phyloP scores from a whole-genome alignment of 2,797 vertebrate species.

The Cyprinodon diabolis region DNA sequence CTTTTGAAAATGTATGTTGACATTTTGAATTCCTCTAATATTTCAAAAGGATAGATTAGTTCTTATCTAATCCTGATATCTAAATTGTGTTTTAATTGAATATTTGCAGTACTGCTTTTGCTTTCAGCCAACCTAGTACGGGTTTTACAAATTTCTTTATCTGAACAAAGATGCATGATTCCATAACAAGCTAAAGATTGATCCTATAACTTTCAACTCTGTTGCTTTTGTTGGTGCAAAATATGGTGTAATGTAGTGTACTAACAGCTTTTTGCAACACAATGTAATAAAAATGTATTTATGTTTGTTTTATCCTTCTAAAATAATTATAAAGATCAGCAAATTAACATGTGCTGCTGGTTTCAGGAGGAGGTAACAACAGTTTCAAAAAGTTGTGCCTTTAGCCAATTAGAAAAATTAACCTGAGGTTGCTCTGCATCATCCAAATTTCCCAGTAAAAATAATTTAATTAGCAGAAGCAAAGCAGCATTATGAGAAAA shows the following conservation, averaged over 20 bases:
- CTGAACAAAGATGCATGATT: neutral
- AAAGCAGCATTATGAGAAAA: neutral
- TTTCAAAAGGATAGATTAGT: slow-evolving; percentile 17
- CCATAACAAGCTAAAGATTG: neutral
- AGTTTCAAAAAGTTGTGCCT: neutral
- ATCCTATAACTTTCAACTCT: neutral
- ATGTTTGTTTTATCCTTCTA: neutral
- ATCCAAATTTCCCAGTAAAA: too few species aligned
- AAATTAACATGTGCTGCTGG: too few species aligned
- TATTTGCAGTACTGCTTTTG: too few species aligned
- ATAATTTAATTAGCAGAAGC: neutral
- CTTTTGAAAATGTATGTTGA: slow-evolving; percentile 47
- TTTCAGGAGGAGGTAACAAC: neutral
- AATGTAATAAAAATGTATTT: neutral
- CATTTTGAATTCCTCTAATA: slow-evolving; percentile 63
- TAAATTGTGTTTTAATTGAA: neutral
- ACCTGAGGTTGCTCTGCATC: neutral
- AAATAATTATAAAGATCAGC: neutral
- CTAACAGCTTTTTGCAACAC: neutral
- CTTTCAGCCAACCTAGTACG: neutral
- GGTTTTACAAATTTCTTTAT: neutral
- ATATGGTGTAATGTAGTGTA: neutral
- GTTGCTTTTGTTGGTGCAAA: neutral
- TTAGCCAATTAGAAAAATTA: neutral
- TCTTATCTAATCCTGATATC: neutral